phyloP scores from a whole-genome alignment of 2,888 invertebrate genomes.

The Brassicogethes aeneus region DNA sequence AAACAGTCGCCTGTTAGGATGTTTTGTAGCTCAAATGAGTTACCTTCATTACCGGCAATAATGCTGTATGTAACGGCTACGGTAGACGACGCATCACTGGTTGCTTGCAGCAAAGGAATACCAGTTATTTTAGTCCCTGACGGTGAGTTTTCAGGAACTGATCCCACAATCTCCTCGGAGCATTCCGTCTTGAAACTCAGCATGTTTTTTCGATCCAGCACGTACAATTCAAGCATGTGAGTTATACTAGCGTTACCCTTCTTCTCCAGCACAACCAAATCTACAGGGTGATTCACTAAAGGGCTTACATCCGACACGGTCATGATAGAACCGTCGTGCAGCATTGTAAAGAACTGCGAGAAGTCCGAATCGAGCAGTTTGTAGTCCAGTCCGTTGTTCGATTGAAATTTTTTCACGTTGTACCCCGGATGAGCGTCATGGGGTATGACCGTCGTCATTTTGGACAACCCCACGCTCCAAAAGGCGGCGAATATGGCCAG shows the following conservation, averaged over 20 bases:
- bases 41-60: slow-evolving; percentile 65
- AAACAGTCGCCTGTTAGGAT: slow-evolving; percentile 42
- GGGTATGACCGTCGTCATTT: slow-evolving; percentile 56
- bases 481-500: slow-evolving; percentile 18
- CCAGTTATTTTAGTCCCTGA: slow-evolving; percentile 62
- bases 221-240: slow-evolving; percentile 71
- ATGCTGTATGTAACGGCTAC: slow-evolving; percentile 71
- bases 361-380: slow-evolving; percentile 69
- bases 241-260: slow-evolving; percentile 70
- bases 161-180: slow-evolving; percentile 56
- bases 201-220: slow-evolving; percentile 76
- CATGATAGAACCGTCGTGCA: slow-evolving; percentile 84
- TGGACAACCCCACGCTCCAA: slow-evolving; percentile 5
- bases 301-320: slow-evolving; percentile 79
- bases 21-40: slow-evolving; percentile 64
- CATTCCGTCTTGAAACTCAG: slow-evolving; percentile 61
- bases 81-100: slow-evolving; percentile 55
- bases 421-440: slow-evolving; percentile 87
- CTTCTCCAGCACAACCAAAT: slow-evolving; percentile 73
- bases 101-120: slow-evolving; percentile 63
- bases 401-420: slow-evolving; percentile 71
- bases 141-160: slow-evolving; percentile 68
- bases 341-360: slow-evolving; percentile 77
- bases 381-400: slow-evolving; percentile 51
- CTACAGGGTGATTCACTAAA: slow-evolving; percentile 70